A percentile compares a stretch with the other conserved stretches of the same genome.
Evolutionary conservation across 2,797 vertebrate species (phyloP).

Genomic region (Emys orbicularis): DNA sequence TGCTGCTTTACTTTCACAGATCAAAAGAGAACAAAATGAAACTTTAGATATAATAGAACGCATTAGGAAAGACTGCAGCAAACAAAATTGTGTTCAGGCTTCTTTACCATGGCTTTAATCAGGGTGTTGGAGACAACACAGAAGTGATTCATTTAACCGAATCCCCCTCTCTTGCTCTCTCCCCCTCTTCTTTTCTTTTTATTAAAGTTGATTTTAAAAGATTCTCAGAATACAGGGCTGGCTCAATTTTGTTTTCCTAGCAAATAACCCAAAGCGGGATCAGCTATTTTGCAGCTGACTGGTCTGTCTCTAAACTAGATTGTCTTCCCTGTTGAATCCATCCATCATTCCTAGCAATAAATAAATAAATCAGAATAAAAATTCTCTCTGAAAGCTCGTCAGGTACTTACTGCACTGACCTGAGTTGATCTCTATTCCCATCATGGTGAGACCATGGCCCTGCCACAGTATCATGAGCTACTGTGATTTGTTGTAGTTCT

Average conservation of each 20-base stretch:
- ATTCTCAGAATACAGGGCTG: slow-evolving; percentile 55
- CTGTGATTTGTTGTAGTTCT: not conserved
- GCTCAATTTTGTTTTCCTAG: slow-evolving; percentile 75
- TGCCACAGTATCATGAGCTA: accelerated
- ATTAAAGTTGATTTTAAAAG: slow-evolving; percentile 75
- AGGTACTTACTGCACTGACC: not conserved
- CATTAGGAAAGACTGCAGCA: slow-evolving; percentile 72
- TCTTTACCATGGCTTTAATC: slow-evolving; percentile 79
- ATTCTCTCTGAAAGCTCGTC: not conserved
- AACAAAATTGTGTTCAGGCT: slow-evolving; percentile 78
- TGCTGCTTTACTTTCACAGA: slow-evolving; percentile 75
- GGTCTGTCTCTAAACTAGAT: slow-evolving; percentile 64
- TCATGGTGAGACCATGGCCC: not conserved
- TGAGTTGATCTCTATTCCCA: not conserved
- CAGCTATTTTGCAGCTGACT: slow-evolving; percentile 76
- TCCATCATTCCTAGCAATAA: slow-evolving; percentile 57
- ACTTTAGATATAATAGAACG: slow-evolving; percentile 72
- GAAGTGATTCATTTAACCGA: slow-evolving; percentile 72
- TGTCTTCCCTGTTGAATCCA: slow-evolving; percentile 68
- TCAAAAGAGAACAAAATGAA: slow-evolving; percentile 77
- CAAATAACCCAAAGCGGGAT: slow-evolving; percentile 74
- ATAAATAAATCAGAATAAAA: slow-evolving; percentile 22
- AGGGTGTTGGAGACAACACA: slow-evolving; percentile 72
- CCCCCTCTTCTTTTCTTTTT: slow-evolving; percentile 39
- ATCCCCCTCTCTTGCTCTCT: slow-evolving; percentile 26